A percentile compares a stretch with the other conserved stretches of the same genome.
Evolutionary conservation across 2,113 vertebrate genomes (phyloP).

Genomic region (Piprites chloris): DNA sequence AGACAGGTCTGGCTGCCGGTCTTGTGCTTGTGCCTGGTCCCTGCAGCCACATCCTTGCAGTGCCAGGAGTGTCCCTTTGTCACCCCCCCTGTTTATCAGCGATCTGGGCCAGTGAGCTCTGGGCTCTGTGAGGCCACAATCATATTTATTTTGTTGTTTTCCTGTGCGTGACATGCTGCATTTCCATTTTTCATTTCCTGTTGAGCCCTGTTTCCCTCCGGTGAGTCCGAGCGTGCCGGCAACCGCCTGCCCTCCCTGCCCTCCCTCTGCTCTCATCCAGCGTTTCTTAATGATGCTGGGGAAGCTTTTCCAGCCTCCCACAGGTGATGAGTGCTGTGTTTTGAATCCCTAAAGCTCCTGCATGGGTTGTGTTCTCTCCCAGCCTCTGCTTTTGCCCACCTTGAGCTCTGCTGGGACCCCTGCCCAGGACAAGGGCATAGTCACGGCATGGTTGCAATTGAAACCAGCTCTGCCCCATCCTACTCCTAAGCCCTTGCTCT

Average conservation of each 20-base stretch:
- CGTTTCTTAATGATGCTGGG: fast-evolving
- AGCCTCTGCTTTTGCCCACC: neutral
- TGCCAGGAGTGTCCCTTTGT: neutral
- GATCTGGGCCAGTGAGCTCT: neutral
- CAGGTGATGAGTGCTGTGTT: neutral
- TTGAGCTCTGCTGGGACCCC: neutral
- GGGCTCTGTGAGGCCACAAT: neutral
- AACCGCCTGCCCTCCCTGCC: neutral
- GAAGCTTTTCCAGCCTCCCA: neutral
- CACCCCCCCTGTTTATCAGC: neutral
- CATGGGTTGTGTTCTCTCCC: neutral
- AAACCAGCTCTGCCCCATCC: neutral
- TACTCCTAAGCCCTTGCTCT: neutral
- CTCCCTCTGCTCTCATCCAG: neutral
- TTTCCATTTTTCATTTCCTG: conserved; percentile 75
- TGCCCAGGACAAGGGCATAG: fast-evolving
- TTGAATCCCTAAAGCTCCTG: neutral
- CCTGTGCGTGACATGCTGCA: conserved; percentile 15
- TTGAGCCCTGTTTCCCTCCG: conserved; percentile 50
- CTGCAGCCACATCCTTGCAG: neutral
- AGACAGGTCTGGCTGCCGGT: neutral
- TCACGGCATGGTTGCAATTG: neutral
- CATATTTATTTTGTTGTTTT: neutral
- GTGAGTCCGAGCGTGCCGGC: neutral
- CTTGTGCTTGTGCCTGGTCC: neutral